Evolutionary conservation across 1,140 invertebrate species (phyloP).

Genomic region (Neodiprion pinetum): DNA sequence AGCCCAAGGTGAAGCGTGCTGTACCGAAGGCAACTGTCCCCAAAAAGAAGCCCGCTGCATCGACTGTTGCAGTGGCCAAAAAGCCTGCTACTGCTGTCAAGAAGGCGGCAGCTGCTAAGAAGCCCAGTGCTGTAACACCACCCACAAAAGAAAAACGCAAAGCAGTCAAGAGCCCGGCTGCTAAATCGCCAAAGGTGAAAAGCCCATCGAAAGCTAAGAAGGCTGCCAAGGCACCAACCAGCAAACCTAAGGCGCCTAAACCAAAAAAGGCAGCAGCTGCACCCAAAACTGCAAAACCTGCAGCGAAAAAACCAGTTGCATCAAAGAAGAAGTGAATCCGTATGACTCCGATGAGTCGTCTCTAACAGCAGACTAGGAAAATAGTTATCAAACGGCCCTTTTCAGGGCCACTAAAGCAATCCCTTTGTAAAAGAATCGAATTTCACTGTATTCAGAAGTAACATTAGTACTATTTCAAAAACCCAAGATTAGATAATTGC

Average conservation of each 20-base stretch:
- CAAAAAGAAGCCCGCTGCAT: slow-evolving; percentile 34
- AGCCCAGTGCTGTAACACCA: slow-evolving; percentile 22
- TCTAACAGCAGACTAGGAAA: background rate
- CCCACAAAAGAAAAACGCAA: slow-evolving; percentile 6
- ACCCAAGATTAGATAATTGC: no score
- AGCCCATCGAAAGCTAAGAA: slow-evolving; percentile 36
- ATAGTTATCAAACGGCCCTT: slow-evolving; percentile 38
- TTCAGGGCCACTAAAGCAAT: slow-evolving; percentile 41
- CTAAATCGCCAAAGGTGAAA: slow-evolving; percentile 4
- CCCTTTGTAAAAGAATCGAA: background rate
- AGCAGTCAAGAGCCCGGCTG: slow-evolving; percentile 17
- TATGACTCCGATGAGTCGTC: background rate
- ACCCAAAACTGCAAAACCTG: slow-evolving; percentile 20
- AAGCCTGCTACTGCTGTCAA: slow-evolving; percentile 31
- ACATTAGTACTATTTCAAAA: no score
- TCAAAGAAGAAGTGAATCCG: slow-evolving; percentile 26
- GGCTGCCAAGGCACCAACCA: slow-evolving; percentile 30
- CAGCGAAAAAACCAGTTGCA: slow-evolving; percentile 30
- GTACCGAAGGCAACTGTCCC: slow-evolving; percentile 23
- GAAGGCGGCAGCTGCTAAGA: slow-evolving; percentile 23
- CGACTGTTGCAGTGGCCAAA: slow-evolving; percentile 25
- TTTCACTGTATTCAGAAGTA: slow-evolving; percentile 12
- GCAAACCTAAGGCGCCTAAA: slow-evolving; percentile 32
- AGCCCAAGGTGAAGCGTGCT: slow-evolving; percentile 28
- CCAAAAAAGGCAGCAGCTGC: slow-evolving; percentile 28